These are phyloP conservation scores for Cataglyphis cursor DNA, from an alignment of 2,888 invertebrate species.

Conservation along the genomic window DNA sequence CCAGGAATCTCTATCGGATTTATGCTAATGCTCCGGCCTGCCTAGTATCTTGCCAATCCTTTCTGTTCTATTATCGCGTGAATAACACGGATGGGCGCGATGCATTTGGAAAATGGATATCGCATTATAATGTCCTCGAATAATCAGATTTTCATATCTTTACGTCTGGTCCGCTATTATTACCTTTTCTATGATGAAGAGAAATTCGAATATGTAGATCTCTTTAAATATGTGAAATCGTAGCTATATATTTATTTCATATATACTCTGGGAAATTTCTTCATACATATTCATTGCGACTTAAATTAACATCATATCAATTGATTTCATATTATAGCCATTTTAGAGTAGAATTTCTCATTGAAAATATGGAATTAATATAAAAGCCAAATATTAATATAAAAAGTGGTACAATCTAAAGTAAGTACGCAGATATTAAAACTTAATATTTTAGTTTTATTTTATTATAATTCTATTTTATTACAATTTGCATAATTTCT, in stretches of 20 bases:
- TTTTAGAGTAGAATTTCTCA: background rate
- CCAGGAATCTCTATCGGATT: constrained; percentile 75
- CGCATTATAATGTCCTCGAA: constrained; percentile 8
- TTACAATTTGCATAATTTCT: constrained; percentile 1
- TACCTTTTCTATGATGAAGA: background rate
- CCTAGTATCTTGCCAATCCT: constrained; percentile 67
- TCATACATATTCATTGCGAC: background rate
- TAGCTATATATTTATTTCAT: background rate
- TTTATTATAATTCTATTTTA: background rate
- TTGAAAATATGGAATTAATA: background rate
- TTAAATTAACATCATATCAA: background rate
- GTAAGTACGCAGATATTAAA: background rate
- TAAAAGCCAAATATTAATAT: background rate
- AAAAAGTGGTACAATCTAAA: background rate
- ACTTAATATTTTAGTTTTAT: background rate
- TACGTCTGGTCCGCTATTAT: background rate
- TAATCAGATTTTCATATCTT: constrained; percentile 26
- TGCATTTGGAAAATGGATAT: constrained; percentile 35
- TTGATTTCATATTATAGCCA: background rate
- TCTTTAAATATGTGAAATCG: background rate
- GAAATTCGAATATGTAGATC: background rate
- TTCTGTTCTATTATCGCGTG: constrained; percentile 55
- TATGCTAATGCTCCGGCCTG: constrained; percentile 77
- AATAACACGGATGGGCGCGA: constrained; percentile 41
- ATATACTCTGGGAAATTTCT: background rate